These are phyloP conservation scores for Lepidothrix coronata DNA, from an alignment of 2,113 vertebrate genomes.

Conservation along the genomic window DNA sequence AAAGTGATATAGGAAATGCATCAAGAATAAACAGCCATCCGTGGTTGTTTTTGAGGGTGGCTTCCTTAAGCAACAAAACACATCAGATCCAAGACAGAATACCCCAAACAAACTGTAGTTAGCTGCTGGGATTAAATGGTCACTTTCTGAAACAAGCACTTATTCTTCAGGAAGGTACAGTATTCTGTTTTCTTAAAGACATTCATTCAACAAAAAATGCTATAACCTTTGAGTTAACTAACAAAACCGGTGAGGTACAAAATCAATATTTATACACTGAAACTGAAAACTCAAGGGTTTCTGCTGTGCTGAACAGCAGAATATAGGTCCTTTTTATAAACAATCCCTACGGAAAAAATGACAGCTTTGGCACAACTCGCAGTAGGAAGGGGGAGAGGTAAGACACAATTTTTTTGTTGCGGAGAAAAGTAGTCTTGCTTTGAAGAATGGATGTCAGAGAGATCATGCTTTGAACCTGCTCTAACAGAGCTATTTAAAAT, in stretches of 20 bases:
- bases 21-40: neutral
- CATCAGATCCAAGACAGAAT: neutral
- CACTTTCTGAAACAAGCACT: neutral
- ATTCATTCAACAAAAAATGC: neutral
- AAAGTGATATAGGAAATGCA: neutral
- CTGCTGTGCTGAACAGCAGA: neutral
- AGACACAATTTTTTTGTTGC: neutral
- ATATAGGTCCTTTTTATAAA: conserved; percentile 15
- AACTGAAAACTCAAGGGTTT: conserved; percentile 11
- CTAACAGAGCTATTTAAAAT: conserved; percentile 24
- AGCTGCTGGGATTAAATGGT: neutral
- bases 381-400: conserved; percentile 12
- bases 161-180: neutral
- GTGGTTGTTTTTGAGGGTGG: neutral
- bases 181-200: conserved; percentile 18
- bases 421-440: neutral
- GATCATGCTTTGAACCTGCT: conserved; percentile 20
- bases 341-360: conserved; percentile 3
- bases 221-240: neutral
- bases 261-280: conserved; percentile 39
- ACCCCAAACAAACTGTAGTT: neutral
- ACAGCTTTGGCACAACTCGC: conserved; percentile 16
- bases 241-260: neutral
- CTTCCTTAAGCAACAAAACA: neutral
- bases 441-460: conserved; percentile 36